phyloP scores from a whole-genome alignment of 2,113 vertebrate species.

The Ailuropoda melanoleuca region DNA sequence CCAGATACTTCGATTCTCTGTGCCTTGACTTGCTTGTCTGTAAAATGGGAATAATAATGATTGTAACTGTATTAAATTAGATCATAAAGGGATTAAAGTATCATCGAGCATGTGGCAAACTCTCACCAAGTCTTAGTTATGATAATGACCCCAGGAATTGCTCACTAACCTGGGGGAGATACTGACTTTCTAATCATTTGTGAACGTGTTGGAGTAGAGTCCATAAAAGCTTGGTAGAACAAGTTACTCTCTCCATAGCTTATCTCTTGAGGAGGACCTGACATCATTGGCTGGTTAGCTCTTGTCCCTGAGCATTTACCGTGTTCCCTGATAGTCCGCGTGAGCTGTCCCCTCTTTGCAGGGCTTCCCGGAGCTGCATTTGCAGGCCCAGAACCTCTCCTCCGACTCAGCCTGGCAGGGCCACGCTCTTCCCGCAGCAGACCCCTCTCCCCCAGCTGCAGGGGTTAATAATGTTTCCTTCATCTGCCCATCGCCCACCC shows the following conservation, averaged over 20 bases:
- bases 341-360: not conserved
- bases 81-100: not conserved
- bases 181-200: not conserved
- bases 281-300: not conserved
- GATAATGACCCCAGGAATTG: not conserved
- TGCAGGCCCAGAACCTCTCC: not conserved
- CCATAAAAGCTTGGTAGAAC: not conserved
- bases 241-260: not conserved
- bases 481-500: too few species aligned
- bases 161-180: not conserved
- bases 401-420: accelerated
- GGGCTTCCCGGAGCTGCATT: not conserved
- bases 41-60: not conserved
- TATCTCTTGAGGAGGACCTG: not conserved
- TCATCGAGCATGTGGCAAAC: not conserved
- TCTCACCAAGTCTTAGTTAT: not conserved
- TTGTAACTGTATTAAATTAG: not conserved
- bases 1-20: not conserved
- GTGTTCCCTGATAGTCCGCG: not conserved
- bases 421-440: not conserved
- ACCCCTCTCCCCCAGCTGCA: not conserved
- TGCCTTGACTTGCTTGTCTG: not conserved
- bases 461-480: not conserved
- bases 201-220: not conserved
- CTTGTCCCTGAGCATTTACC: not conserved